Percentiles rank a stretch among this genome's conserved stretches.
Conservation (phyloP, 1,140 invertebrate species). For the Ridgeia piscesae region DNA sequence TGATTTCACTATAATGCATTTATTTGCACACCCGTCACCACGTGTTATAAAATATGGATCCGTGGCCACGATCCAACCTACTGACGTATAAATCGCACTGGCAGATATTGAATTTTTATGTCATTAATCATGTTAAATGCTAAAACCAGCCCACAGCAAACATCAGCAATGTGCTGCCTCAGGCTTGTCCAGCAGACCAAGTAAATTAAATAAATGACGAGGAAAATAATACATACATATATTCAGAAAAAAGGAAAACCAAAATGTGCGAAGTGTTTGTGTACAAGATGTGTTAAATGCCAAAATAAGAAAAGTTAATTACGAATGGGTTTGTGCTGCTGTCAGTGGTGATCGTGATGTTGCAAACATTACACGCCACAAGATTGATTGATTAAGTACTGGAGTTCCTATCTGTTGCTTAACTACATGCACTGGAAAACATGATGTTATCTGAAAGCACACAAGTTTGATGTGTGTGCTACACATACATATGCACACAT, state of each 20-base stretch:
- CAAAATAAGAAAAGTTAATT: background rate
- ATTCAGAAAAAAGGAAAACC: background rate
- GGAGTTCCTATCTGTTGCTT: background rate
- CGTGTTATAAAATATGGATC: background rate
- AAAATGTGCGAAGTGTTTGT: background rate
- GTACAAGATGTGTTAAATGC: background rate
- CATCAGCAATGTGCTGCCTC: background rate
- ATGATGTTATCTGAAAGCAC: too few relatives aligned
- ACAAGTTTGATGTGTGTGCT: too few relatives aligned
- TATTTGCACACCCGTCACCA: background rate
- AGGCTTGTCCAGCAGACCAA: background rate
- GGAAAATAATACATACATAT: background rate
- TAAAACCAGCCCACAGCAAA: background rate
- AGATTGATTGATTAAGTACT: background rate
- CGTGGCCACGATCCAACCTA: background rate
- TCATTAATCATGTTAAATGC: background rate
- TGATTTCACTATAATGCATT: background rate
- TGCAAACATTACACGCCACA: background rate
- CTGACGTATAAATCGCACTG: background rate
- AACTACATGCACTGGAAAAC: background rate
- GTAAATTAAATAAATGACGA: background rate
- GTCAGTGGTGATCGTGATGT: background rate
- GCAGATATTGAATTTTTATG: conserved; percentile 2
- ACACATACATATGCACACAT: too few relatives aligned
- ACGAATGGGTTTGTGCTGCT: background rate